phyloP scores from a whole-genome alignment of 1,140 invertebrate genomes.

The Adelges cooleyi region DNA sequence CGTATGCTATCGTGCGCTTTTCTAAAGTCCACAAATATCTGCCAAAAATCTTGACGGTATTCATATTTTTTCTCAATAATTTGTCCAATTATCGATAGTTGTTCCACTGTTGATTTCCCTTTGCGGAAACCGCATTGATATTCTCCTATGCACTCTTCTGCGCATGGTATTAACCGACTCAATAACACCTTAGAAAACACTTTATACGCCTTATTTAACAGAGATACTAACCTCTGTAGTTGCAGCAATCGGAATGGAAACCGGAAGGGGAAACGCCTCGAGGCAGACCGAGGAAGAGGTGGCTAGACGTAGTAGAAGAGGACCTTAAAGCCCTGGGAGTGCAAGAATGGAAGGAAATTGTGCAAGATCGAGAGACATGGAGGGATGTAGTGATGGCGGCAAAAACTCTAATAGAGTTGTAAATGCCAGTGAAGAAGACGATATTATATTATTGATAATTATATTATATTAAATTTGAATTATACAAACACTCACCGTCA shows the following conservation, averaged over 20 bases:
- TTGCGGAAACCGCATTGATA: slow-evolving; percentile 31
- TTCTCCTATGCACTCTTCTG: slow-evolving; percentile 27
- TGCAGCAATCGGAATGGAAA: slow-evolving; percentile 28
- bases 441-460: no score
- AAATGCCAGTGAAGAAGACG: no score
- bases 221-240: slow-evolving; percentile 33
- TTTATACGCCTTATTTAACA: not conserved
- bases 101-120: slow-evolving; percentile 25
- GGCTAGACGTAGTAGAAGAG: no score
- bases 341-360: no score
- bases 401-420: no score
- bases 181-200: not conserved
- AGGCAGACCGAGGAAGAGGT: no score
- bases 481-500: no score
- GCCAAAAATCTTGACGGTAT: slow-evolving; percentile 9
- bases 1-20: slow-evolving; percentile 27
- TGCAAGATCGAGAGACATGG: no score
- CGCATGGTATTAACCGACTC: not conserved
- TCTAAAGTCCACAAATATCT: slow-evolving; percentile 30
- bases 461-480: no score
- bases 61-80: slow-evolving; percentile 16
- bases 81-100: slow-evolving; percentile 26
- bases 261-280: no score
- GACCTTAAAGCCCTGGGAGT: no score
- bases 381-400: no score